Evolutionary conservation across 2,797 vertebrate genomes (phyloP), one percentile per base, ranked within the genome.

Genomic region (Channallabes apus): DNA sequence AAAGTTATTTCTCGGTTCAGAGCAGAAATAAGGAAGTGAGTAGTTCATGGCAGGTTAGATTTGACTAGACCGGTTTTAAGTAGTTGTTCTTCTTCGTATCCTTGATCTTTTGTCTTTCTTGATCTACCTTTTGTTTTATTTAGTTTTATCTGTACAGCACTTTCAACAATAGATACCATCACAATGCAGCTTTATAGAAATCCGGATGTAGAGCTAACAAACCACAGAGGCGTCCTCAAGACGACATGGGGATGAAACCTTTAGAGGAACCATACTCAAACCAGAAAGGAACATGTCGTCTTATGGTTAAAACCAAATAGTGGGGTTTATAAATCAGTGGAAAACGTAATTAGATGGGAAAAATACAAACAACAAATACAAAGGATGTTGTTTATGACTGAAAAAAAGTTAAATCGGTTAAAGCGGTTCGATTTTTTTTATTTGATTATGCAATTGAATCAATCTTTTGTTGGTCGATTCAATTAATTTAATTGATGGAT

Each of bases 261-360:
- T 61, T 11, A 8, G 58, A 62, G 76, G 29, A 79, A 78, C 56
- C 20, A 17, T 58, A 38, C 32, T 79, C 73, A 29, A 76, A 24
- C 75, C 75, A 59, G 9, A 32, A 24, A 78, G 54, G 29, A 78
- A 78, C 18, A 20, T 32, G 75, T 61, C 18, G 12, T 79, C 22
- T 62, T 79, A 22, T 41, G 56, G 32, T 79, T 79, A 79, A 79
- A 32, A 79, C 58, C 77, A 79, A 79, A 62, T 17, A 62, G 14
- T 24, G 32, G 32, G 56, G 51, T 51, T 22, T 58, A 35, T 58
- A 77, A 58, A 77, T 59, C n/a, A 32, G 54, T 35, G 6, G 8
- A 51, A 51, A 51, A 51, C 2, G 14, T 12, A 51, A 22, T 58
- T 8, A 75, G 15, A 4, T 8, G 46, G 6, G 6, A 32, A 29